Base-by-base conservation (phyloP, 2,113 vertebrate species). In the Gila orcuttii region DNA sequence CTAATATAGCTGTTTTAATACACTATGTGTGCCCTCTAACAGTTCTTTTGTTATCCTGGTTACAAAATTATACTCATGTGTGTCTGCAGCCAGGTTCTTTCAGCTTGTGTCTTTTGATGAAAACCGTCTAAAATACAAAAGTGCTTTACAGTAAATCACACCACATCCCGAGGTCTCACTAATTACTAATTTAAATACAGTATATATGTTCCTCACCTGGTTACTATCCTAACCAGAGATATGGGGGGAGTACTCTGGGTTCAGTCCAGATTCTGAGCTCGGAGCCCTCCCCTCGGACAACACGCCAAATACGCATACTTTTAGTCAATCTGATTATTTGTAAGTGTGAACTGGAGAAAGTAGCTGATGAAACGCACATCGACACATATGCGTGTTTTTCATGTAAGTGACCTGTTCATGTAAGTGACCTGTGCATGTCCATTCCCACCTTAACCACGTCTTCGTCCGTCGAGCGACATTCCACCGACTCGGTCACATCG, bases 401-500 rank as follows among this genome's bases (percentile, higher is more conserved):
- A 28, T 3, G 62, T 17, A 17, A 17, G 19, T 25, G 36, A 25
- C 5, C 7, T 73, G 19, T 80, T 42, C 8, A 80, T 80, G 5
- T 25, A 19, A 19, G 21, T 28, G 39, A 28, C 6, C 8, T 3
- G n/a, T 82, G 39, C 25, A 3, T 23, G 21, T 8, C 15, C 25
- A 0, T 57, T 1, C 82, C 91, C 75, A 99, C 98, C 90, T 99
- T 98, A 82, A 99, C 91, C 85, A 98, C 96, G 3, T 96, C 95
- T 7, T 97, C 96, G 10, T 98, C 97, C 0, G 94, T 92, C 31
- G 98, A 97, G 83, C 87, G 96, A 93, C 98, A 99, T 89, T 97
- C 96, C 89, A 98, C 97, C 0, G 94, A 92, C 75, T 98, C 97
- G 0, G 98, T 99, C 90, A 99, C 94, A 85, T 99, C 98, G 0